phyloP scores from a whole-genome alignment of 2,888 invertebrate genomes.

The Oligia latruncula region DNA sequence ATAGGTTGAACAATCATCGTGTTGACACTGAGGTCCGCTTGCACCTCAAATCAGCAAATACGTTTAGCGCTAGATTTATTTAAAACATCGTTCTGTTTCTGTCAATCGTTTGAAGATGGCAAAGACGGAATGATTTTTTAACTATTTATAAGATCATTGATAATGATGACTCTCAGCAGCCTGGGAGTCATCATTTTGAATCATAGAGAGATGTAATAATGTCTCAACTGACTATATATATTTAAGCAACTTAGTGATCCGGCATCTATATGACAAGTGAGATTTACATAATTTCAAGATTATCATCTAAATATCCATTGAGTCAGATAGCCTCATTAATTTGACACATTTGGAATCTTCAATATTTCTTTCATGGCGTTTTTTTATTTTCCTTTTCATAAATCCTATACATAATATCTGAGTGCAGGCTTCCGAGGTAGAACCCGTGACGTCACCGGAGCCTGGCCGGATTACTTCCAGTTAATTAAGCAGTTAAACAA shows the following conservation, averaged over 20 bases:
- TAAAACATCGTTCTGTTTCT: neutral
- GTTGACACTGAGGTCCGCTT: neutral
- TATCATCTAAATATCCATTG: neutral
- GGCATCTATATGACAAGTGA: neutral
- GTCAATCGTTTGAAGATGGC: too few species aligned
- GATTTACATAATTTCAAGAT: constrained; percentile 23
- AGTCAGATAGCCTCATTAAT: neutral
- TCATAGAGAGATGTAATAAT: too few species aligned
- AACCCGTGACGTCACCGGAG: constrained; percentile 33
- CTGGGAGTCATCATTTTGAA: neutral
- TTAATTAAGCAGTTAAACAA: constrained; percentile 64
- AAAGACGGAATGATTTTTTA: neutral
- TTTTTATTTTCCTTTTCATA: neutral
- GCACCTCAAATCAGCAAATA: neutral
- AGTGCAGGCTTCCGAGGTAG: neutral
- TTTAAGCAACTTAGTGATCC: neutral
- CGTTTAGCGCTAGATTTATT: neutral
- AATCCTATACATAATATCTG: neutral
- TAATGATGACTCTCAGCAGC: neutral
- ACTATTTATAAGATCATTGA: neutral
- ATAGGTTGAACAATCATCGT: too few species aligned
- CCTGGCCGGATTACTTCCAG: constrained; percentile 53
- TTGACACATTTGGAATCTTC: neutral
- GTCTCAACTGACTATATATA: neutral
- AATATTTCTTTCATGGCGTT: neutral